Conservation (phyloP, 2,888 invertebrate genomes). For the Pegoplata infirma region DNA sequence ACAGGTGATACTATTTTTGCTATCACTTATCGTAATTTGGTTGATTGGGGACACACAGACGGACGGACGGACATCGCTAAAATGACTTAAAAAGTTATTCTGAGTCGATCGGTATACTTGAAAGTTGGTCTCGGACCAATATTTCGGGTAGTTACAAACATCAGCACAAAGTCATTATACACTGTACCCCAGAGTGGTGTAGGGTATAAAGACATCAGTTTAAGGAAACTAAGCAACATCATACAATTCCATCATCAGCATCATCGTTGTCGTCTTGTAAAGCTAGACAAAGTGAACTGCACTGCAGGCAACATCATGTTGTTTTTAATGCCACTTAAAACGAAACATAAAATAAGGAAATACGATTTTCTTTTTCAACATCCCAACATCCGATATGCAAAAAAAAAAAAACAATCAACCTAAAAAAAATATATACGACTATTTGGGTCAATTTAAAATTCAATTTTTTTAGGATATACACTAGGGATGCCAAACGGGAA, state of each 20-base stretch:
- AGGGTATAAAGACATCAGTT: not conserved
- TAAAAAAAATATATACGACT: slow-evolving; percentile 27
- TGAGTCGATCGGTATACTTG: too few species aligned
- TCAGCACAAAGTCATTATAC: too few species aligned
- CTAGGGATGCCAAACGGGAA: too few species aligned
- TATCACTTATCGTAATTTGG: too few species aligned
- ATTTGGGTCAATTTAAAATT: slow-evolving; percentile 54
- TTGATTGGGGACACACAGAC: too few species aligned
- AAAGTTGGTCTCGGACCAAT: too few species aligned
- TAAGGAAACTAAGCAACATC: slow-evolving; percentile 12
- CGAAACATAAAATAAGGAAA: slow-evolving; percentile 45
- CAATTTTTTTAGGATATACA: too few species aligned
- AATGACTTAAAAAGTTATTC: too few species aligned
- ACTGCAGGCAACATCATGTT: slow-evolving; percentile 19
- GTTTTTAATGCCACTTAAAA: slow-evolving; percentile 32
- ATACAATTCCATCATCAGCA: slow-evolving; percentile 7
- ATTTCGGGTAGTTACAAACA: too few species aligned
- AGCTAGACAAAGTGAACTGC: not conserved
- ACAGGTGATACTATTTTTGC: too few species aligned
- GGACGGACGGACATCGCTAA: too few species aligned
- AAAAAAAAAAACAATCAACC: slow-evolving; percentile 15
- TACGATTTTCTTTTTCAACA: slow-evolving; percentile 20
- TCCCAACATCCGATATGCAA: slow-evolving; percentile 35
- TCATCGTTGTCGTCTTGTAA: not conserved
- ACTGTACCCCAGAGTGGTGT: too few species aligned